A percentile compares a stretch with the other conserved stretches of the same genome.
Evolutionary conservation across 2,888 invertebrate species (phyloP).

Genomic region (Euzophera pinguis): DNA sequence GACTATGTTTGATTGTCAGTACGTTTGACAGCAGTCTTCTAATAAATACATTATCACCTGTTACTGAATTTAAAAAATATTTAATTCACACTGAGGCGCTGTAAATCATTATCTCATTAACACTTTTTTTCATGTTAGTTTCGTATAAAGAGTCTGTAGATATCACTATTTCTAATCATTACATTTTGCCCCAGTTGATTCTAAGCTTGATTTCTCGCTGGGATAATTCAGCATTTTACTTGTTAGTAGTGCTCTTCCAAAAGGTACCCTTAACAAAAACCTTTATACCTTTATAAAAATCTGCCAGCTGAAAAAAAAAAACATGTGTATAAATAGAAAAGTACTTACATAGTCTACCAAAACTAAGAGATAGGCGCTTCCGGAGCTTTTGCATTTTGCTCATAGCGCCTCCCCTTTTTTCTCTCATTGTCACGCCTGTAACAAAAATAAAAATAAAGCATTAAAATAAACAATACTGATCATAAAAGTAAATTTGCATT

Average conservation of each 20-base stretch:
- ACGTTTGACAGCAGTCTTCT: background rate
- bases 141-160: too few species aligned
- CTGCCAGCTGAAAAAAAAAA: too few species aligned
- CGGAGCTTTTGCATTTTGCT: conserved; percentile 96
- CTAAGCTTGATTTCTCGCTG: too few species aligned
- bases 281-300: too few species aligned
- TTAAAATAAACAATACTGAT: conserved; percentile 2
- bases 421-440: conserved; percentile 92
- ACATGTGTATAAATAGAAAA: background rate
- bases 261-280: too few species aligned
- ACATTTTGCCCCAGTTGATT: too few species aligned
- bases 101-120: background rate
- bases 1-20: background rate
- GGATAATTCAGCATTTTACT: too few species aligned
- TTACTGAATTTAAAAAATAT: background rate
- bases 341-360: conserved; percentile 96
- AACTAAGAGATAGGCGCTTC: conserved; percentile 96
- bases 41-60: background rate
- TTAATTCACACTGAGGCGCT: background rate
- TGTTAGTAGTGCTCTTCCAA: too few species aligned
- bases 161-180: too few species aligned
- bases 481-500: background rate
- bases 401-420: conserved; percentile 94
- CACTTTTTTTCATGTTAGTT: background rate
- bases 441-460: conserved; percentile 49